phyloP scores from a whole-genome alignment of 92 coral and sea anemone genomes.

The Parazoanthus swiftii region DNA sequence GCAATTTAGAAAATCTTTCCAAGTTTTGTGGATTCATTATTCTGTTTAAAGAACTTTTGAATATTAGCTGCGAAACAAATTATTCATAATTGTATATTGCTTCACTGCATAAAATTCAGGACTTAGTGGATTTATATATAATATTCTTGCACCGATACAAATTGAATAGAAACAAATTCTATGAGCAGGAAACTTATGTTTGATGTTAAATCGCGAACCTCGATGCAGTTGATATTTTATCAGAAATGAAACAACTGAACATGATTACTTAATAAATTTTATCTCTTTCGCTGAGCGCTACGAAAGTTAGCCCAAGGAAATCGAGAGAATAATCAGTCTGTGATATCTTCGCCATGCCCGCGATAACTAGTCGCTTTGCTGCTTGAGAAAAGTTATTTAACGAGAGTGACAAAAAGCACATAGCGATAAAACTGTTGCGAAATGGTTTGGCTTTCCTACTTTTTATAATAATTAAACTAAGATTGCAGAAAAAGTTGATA shows the following conservation, averaged over 20 bases:
- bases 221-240: neutral
- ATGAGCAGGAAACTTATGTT: neutral
- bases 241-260: neutral
- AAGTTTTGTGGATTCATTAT: conserved; percentile 15
- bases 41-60: neutral
- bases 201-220: neutral
- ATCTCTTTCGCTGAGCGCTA: neutral
- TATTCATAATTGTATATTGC: neutral
- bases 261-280: neutral
- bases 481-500: neutral
- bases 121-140: neutral
- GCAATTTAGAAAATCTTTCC: neutral
- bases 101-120: neutral
- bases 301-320: neutral
- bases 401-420: neutral
- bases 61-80: conserved; percentile 1
- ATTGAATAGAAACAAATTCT: neutral
- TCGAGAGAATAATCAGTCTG: neutral
- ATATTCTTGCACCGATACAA: neutral
- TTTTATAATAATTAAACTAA: neutral
- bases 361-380: neutral
- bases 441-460: neutral
- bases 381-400: neutral
- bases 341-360: too few relatives aligned
- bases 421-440: neutral